A percentile compares a stretch with the other conserved stretches of the same genome.
These are phyloP conservation scores for Pecten maximus DNA, from an alignment of 2,888 invertebrate genomes.

Conservation along the genomic window DNA sequence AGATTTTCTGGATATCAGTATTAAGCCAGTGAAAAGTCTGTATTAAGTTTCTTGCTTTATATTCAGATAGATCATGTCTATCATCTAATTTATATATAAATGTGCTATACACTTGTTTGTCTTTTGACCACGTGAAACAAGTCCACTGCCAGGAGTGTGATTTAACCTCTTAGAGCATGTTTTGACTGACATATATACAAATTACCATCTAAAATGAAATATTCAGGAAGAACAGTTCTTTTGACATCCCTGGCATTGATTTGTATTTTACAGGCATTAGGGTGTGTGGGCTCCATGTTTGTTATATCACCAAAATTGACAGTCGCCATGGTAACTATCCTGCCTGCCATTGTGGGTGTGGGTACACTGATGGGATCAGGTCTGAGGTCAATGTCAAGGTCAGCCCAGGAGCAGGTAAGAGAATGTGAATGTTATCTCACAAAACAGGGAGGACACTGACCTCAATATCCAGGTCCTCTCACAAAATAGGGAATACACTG, in stretches of 20 bases:
- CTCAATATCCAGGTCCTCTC: neutral
- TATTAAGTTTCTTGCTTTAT: too few species aligned
- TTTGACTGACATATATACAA: too few species aligned
- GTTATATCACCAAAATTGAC: conserved; percentile 96
- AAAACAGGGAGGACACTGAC: conserved; percentile 83
- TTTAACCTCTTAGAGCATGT: too few species aligned
- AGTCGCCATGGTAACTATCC: conserved; percentile 90
- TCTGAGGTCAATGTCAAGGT: conserved; percentile 89
- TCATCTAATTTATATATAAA: too few species aligned
- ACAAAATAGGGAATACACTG: neutral
- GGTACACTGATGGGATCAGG: conserved; percentile 92
- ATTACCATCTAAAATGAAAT: neutral
- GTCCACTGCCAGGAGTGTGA: too few species aligned
- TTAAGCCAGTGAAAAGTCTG: too few species aligned
- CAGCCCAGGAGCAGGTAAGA: conserved; percentile 91
- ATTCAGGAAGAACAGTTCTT: conserved; percentile 1
- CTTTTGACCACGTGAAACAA: too few species aligned
- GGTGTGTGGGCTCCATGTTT: conserved; percentile 86
- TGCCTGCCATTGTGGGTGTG: conserved; percentile 92
- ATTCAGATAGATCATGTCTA: too few species aligned
- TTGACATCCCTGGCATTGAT: neutral
- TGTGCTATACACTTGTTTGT: too few species aligned
- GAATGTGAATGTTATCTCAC: too few species aligned
- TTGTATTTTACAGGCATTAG: conserved; percentile 74
- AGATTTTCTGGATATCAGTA: too few species aligned